Evolutionary conservation across 2,888 invertebrate species (phyloP).

Genomic region (Chrysomela aeneicollis): DNA sequence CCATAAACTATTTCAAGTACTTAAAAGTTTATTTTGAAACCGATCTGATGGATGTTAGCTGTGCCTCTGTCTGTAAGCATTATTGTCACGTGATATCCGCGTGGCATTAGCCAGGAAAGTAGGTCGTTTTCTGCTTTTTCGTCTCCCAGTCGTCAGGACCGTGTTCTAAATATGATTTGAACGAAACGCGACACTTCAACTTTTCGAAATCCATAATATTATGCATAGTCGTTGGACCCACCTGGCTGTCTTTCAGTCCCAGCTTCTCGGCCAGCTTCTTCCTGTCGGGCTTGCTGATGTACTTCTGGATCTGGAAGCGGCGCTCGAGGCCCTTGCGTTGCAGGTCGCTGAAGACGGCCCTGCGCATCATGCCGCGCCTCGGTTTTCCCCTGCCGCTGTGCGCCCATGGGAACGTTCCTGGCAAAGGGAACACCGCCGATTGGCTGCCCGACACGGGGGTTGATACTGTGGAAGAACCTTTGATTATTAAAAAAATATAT

Average conservation of each 20-base stretch:
- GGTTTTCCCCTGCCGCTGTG: slow-evolving; percentile 92
- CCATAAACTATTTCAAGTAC: too few species aligned
- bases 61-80: too few species aligned
- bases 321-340: slow-evolving; percentile 96
- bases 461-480: slow-evolving; percentile 60
- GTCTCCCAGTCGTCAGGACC: too few species aligned
- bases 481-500: too few species aligned
- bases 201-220: too few species aligned
- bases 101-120: too few species aligned
- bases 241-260: slow-evolving; percentile 97
- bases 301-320: slow-evolving; percentile 95
- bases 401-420: slow-evolving; percentile 83
- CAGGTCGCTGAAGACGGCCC: slow-evolving; percentile 93
- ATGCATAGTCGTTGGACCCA: slow-evolving; percentile 65
- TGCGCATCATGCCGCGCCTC: slow-evolving; percentile 93
- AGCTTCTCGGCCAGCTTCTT: slow-evolving; percentile 96
- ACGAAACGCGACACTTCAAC: too few species aligned
- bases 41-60: too few species aligned
- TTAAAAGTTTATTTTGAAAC: too few species aligned
- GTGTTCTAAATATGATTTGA: too few species aligned
- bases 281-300: slow-evolving; percentile 97
- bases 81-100: too few species aligned
- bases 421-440: slow-evolving; percentile 62
- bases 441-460: slow-evolving; percentile 62
- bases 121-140: too few species aligned